Conservation (phyloP, 2,888 invertebrate species). For the Timema podura region DNA sequence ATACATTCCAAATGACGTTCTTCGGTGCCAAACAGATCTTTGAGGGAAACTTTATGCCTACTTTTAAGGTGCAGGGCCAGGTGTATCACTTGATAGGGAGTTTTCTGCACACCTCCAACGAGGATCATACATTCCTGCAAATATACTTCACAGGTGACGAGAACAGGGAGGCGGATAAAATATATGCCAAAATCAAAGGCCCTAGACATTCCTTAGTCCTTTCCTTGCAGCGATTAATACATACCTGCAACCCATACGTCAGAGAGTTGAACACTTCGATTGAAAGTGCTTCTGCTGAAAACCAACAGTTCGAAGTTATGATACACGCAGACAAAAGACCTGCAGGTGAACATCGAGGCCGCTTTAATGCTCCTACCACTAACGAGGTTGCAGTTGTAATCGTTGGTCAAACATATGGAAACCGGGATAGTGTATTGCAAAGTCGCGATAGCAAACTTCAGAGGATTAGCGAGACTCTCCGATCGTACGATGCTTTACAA, state of each 20-base stretch:
- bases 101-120: slow-evolving; percentile 24
- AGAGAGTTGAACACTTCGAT: not conserved
- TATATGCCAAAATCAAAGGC: not conserved
- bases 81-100: slow-evolving; percentile 29
- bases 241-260: slow-evolving; percentile 6
- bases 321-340: slow-evolving; percentile 3
- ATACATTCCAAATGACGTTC: slow-evolving; percentile 33
- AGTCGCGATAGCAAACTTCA: slow-evolving; percentile 21
- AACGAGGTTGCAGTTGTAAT: slow-evolving; percentile 25
- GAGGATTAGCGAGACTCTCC: not conserved
- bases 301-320: slow-evolving; percentile 1
- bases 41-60: slow-evolving; percentile 21
- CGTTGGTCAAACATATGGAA: slow-evolving; percentile 3
- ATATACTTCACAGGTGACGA: slow-evolving; percentile 25
- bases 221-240: slow-evolving; percentile 26
- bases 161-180: slow-evolving; percentile 12
- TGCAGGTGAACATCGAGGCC: not conserved
- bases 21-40: slow-evolving; percentile 30
- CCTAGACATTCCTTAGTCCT: slow-evolving; percentile 18
- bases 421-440: slow-evolving; percentile 37
- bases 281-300: slow-evolving; percentile 23
- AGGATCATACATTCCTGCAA: slow-evolving; percentile 29
- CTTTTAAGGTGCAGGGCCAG: slow-evolving; percentile 31
- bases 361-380: slow-evolving; percentile 22
- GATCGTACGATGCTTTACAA: slow-evolving; percentile 36